phyloP scores from a whole-genome alignment of 1,140 invertebrate species.

The Zaprionus camerounensis region DNA sequence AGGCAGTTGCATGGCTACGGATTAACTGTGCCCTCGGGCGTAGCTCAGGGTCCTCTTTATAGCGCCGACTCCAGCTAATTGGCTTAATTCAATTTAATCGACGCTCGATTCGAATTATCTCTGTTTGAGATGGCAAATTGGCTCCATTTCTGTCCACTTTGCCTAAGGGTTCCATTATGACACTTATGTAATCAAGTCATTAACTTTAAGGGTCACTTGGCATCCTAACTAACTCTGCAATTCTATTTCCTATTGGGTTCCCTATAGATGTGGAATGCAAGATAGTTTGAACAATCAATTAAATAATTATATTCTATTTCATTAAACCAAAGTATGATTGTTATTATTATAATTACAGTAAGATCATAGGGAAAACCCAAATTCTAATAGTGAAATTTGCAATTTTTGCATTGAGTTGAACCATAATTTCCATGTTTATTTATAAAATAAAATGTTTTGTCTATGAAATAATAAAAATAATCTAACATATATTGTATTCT shows the following conservation, averaged over 20 bases:
- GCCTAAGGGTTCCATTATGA: neutral
- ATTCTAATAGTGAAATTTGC: too few species aligned
- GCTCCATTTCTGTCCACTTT: neutral
- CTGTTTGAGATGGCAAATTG: slow-evolving; percentile 34
- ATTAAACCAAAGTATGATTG: too few species aligned
- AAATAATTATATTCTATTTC: neutral
- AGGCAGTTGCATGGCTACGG: slow-evolving; percentile 34
- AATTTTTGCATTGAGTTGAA: too few species aligned
- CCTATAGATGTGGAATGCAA: neutral
- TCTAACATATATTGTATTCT: neutral
- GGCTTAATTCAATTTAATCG: slow-evolving; percentile 55
- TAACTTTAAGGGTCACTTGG: slow-evolving; percentile 10
- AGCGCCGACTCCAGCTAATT: slow-evolving; percentile 48
- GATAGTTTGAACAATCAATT: neutral
- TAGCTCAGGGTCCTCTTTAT: slow-evolving; percentile 31
- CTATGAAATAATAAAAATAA: neutral
- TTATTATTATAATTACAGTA: too few species aligned
- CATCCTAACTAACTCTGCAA: slow-evolving; percentile 4
- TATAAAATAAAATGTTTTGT: too few species aligned
- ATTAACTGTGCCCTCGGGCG: slow-evolving; percentile 12
- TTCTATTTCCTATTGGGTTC: neutral
- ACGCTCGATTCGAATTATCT: slow-evolving; percentile 54
- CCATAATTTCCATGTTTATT: too few species aligned
- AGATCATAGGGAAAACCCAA: too few species aligned
- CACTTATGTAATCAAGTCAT: slow-evolving; percentile 25